Conservation (phyloP, 2,888 invertebrate genomes). For the Melikaiella ostensackeni region DNA sequence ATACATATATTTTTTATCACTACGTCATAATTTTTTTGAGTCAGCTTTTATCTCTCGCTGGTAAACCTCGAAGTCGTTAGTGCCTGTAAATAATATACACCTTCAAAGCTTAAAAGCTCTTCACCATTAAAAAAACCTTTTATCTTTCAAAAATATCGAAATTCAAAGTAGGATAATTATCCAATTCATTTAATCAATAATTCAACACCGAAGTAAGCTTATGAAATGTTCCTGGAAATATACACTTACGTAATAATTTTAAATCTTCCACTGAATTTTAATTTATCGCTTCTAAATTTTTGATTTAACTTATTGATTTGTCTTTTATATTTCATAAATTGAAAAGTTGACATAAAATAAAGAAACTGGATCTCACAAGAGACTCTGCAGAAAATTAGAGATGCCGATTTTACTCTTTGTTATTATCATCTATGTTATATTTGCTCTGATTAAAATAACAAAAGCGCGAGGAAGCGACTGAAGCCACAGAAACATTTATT, state of each 20-base stretch:
- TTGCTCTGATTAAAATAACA: not conserved
- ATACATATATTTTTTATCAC: not conserved
- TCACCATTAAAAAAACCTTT: not conserved
- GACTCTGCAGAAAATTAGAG: not conserved
- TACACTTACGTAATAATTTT: no score
- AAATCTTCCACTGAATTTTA: no score
- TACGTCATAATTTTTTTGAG: not conserved
- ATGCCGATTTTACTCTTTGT: not conserved
- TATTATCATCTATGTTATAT: not conserved
- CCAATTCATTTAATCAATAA: no score
- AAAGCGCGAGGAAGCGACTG: not conserved
- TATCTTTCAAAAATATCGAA: no score
- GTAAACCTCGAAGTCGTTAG: no score
- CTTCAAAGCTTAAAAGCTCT: not conserved
- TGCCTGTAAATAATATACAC: no score
- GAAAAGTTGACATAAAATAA: not conserved
- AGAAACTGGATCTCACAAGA: not conserved
- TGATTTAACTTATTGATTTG: not conserved
- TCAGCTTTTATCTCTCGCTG: not conserved
- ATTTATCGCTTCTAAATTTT: not conserved
- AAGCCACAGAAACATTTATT: conserved; percentile 31
- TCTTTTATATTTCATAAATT: not conserved
- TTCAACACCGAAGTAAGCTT: no score
- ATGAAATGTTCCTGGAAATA: no score
- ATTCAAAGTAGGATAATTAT: no score